These are phyloP conservation scores for Mus caroli DNA, from an alignment of 2,797 vertebrate genomes.

Conservation along the genomic window DNA sequence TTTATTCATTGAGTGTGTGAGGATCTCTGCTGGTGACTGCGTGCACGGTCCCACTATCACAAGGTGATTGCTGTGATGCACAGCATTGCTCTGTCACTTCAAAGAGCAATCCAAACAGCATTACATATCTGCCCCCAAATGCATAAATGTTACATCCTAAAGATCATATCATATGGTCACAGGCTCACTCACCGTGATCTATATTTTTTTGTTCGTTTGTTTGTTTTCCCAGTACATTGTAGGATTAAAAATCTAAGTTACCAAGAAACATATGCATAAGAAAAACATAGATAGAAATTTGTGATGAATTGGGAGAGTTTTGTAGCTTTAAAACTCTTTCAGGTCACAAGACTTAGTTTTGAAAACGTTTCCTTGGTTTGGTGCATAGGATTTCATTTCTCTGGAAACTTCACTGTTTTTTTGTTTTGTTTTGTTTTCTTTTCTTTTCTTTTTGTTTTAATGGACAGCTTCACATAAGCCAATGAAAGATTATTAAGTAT, in stretches of 20 bases:
- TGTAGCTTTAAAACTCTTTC: neutral
- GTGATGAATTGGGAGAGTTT: neutral
- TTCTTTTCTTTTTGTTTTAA: neutral
- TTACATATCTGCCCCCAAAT: neutral
- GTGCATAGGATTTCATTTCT: neutral
- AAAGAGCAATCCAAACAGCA: neutral
- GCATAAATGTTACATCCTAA: conserved; percentile 1
- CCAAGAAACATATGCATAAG: conserved; percentile 12
- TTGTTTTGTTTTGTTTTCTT: neutral
- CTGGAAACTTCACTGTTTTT: neutral
- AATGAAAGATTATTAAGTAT: conserved; percentile 24
- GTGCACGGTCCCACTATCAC: conserved; percentile 82
- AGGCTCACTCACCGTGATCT: neutral
- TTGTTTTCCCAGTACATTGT: neutral
- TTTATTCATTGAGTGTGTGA: conserved; percentile 86
- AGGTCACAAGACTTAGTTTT: neutral
- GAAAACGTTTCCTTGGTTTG: neutral
- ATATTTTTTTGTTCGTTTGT: neutral
- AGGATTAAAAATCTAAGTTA: neutral
- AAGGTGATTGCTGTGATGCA: conserved; percentile 71
- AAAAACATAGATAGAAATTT: neutral
- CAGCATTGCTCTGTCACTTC: neutral
- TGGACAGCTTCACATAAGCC: neutral
- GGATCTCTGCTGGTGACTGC: conserved; percentile 75
- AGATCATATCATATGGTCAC: neutral